Base-by-base conservation (phyloP, 2,113 vertebrate species). In the Actenoides hombroni region DNA sequence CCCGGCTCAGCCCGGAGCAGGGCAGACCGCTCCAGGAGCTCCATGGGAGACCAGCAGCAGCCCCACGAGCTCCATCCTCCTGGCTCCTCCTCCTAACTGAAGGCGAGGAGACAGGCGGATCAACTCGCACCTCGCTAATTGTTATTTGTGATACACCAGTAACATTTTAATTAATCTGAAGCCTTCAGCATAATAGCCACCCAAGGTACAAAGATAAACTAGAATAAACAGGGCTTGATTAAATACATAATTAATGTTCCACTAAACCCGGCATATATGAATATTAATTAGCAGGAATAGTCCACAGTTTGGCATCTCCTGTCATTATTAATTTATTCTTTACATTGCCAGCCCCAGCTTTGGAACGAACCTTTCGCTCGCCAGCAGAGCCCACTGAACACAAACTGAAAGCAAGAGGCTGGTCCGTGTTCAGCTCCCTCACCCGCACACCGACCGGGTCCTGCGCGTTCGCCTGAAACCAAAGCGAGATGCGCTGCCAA, bases 201-300 rank as follows among this genome's bases (percentile, higher is more conserved):
- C 96, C 88, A 91, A 94, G 96, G 95, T 96, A 95, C 37, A 69
- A 85, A 97, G 94, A 94, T 90, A 87, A 97, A 93, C 56, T 56
- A 71, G 95, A 97, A 98, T 95, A 97, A 98, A 97, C 92, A 96
- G 74, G 83, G 35, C 78, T 86, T 98, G 97, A 97, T 97, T 97
- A 97, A 98, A 97, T 97, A 18, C 96, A 97, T 97, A 98, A 98
- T 98, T 97, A 98, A 98, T 97, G 93, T 83, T 84, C 37, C 28
- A 31, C 89, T 96, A 83, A 95, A 94, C 56, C 77, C 33, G 7
- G 88, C 95, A 91, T 74, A 77, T 26, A 97, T 96, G 96, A 97
- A 98, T 97, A 96, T 44, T 85, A 97, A 97, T 97, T 86, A 95
- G 78, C 71, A 37, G 92, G 93, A 81, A 60, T 46, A 81, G 75